Evolutionary conservation across 2,113 vertebrate genomes (phyloP).

Genomic region (Chrysemys picta): DNA sequence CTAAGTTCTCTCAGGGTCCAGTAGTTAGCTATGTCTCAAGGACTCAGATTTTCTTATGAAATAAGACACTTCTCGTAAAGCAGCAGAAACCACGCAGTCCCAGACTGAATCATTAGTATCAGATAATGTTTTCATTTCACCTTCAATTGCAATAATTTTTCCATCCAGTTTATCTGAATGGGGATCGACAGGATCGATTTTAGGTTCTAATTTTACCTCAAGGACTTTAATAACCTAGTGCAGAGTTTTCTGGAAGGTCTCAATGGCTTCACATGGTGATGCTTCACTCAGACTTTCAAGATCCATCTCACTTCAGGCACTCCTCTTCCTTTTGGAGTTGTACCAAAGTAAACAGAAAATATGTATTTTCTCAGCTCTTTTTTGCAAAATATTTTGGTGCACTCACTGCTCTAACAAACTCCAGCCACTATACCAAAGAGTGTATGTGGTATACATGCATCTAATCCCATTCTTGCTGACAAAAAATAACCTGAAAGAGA

Average conservation of each 20-base stretch:
- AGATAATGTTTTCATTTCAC: neutral
- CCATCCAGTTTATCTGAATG: neutral
- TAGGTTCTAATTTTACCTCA: neutral
- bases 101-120: neutral
- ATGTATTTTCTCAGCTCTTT: neutral
- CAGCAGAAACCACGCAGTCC: neutral
- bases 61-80: neutral
- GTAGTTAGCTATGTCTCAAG: neutral
- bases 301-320: neutral
- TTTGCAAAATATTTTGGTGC: neutral
- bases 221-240: neutral
- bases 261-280: neutral
- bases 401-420: neutral
- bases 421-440: neutral
- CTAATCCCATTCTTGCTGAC: neutral
- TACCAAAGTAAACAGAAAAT: neutral
- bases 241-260: neutral
- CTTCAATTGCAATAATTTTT: neutral
- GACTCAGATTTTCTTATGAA: neutral
- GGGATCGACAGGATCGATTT: neutral
- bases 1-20: neutral
- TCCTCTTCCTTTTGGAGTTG: neutral
- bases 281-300: neutral
- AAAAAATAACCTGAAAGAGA: neutral
- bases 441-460: neutral